Conservation (phyloP, 2,797 vertebrate genomes). For the Hippoglossus hippoglossus region DNA sequence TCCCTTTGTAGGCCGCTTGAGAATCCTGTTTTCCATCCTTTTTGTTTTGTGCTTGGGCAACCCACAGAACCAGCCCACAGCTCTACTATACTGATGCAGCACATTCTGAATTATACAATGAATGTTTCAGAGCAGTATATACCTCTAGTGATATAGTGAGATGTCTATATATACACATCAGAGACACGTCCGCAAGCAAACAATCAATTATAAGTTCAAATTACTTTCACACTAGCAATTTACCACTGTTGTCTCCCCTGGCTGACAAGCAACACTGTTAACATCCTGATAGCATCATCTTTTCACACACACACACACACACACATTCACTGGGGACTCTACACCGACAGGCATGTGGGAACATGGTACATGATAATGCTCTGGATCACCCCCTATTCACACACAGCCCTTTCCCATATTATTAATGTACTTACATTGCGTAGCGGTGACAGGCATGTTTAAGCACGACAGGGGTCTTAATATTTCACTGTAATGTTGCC, state of each 20-base stretch:
- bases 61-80: no score
- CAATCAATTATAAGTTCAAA: constrained; percentile 6
- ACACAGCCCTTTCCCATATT: constrained; percentile 24
- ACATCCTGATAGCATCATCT: constrained; percentile 53
- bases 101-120: not conserved
- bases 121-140: not conserved
- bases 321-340: constrained; percentile 29
- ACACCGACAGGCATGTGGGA: constrained; percentile 46
- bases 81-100: no score
- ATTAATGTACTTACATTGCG: constrained; percentile 43
- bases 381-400: constrained; percentile 28
- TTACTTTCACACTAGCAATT: constrained; percentile 25
- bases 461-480: constrained; percentile 37
- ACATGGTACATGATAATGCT: constrained; percentile 48
- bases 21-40: no score
- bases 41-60: no score
- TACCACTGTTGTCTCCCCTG: constrained; percentile 20
- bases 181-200: constrained; percentile 5
- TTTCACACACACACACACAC: constrained; percentile 36
- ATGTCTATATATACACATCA: not conserved
- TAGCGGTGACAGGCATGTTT: constrained; percentile 34
- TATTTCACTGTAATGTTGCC: constrained; percentile 50
- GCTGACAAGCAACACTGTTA: constrained; percentile 47
- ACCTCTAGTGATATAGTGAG: not conserved
- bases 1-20: no score